These are phyloP conservation scores for Pantherophis vulpinus DNA, from an alignment of 2,797 vertebrate species.

Conservation along the genomic window DNA sequence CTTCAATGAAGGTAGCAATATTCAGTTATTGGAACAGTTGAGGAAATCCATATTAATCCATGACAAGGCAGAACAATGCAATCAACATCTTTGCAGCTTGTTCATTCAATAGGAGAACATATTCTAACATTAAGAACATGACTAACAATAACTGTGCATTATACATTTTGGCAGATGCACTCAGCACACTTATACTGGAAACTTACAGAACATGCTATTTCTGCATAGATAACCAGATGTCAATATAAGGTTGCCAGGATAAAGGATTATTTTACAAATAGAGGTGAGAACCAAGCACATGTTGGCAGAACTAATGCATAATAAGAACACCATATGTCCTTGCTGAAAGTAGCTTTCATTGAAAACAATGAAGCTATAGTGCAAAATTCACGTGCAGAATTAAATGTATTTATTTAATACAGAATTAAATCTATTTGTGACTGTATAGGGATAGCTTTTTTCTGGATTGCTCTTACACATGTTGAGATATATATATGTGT, in stretches of 20 bases:
- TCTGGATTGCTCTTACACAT: not conserved
- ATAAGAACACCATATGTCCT: not conserved
- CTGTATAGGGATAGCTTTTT: not conserved
- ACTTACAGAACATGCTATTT: not conserved
- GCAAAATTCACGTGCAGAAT: not conserved
- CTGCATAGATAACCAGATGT: not conserved
- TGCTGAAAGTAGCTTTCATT: not conserved
- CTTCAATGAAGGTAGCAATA: not conserved
- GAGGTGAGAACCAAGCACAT: not conserved
- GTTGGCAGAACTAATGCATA: not conserved
- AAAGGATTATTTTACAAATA: slow-evolving; percentile 1
- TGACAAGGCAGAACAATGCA: fast-evolving
- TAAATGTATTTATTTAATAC: not conserved
- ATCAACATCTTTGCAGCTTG: not conserved
- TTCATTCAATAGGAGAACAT: slow-evolving; percentile 7
- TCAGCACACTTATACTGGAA: not conserved
- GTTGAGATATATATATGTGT: not conserved
- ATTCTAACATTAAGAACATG: not conserved
- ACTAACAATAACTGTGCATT: not conserved
- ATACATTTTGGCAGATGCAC: slow-evolving; percentile 3
- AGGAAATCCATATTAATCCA: not conserved
- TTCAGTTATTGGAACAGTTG: not conserved
- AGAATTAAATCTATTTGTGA: too few species aligned
- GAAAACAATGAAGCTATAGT: not conserved
- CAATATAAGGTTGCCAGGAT: not conserved